Conservation (phyloP, 2,888 invertebrate genomes). For the Apodemia zela region DNA sequence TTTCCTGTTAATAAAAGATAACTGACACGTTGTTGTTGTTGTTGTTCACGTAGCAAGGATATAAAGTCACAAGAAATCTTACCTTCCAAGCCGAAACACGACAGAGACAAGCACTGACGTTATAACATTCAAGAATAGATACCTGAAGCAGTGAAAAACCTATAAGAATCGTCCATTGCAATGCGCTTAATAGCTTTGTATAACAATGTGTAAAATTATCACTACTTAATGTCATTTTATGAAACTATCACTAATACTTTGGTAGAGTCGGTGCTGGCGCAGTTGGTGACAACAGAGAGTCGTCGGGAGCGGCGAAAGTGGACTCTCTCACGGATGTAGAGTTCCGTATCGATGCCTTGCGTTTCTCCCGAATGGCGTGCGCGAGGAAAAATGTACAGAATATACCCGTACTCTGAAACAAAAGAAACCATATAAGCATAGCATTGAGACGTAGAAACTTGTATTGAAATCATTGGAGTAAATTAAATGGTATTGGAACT, state of each 20-base stretch:
- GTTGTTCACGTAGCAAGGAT: no score
- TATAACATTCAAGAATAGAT: no score
- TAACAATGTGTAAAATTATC: not conserved
- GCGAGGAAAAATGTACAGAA: constrained; percentile 78
- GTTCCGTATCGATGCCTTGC: constrained; percentile 71
- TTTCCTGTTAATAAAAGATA: no score
- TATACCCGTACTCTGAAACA: constrained; percentile 71
- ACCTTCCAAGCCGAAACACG: no score
- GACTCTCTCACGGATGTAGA: constrained; percentile 55
- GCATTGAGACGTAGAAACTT: no score
- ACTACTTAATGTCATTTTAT: not conserved
- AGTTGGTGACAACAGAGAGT: constrained; percentile 58
- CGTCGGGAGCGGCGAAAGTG: constrained; percentile 61
- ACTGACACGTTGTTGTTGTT: no score
- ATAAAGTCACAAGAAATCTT: no score
- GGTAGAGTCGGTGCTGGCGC: constrained; percentile 65
- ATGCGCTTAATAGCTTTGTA: not conserved
- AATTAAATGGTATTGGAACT: no score
- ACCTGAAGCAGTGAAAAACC: no score
- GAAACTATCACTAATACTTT: constrained; percentile 52
- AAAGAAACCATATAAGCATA: constrained; percentile 22
- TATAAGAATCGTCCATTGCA: no score
- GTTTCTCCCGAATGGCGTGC: constrained; percentile 67
- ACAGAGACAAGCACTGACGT: no score
- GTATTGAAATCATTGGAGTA: no score